Percentiles rank a stretch among this genome's conserved stretches.
phyloP scores from a whole-genome alignment of 2,113 vertebrate species.

The Riparia riparia region DNA sequence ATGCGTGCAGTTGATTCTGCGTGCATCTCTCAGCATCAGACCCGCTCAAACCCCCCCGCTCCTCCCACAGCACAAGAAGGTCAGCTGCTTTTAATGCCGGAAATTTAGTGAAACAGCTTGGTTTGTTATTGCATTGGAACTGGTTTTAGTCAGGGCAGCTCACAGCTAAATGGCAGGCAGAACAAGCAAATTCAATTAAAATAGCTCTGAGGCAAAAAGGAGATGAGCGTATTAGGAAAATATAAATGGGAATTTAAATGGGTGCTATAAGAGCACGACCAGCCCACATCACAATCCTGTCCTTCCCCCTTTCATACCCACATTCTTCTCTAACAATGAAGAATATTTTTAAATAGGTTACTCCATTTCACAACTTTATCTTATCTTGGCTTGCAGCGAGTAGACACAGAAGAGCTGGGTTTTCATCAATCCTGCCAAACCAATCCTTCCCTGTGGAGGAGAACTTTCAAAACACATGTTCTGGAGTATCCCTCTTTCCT shows the following conservation, averaged over 20 bases:
- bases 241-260: slow-evolving; percentile 25
- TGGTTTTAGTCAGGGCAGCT: slow-evolving; percentile 36
- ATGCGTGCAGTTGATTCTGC: fast-evolving
- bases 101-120: slow-evolving; percentile 32
- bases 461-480: neutral
- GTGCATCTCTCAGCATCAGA: neutral
- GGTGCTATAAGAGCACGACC: neutral
- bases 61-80: neutral
- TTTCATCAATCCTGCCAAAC: neutral
- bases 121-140: slow-evolving; percentile 34
- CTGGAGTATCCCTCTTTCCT: neutral
- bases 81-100: slow-evolving; percentile 35
- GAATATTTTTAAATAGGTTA: neutral
- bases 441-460: neutral
- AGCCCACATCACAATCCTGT: neutral
- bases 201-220: slow-evolving; percentile 40
- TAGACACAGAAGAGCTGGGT: neutral
- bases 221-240: slow-evolving; percentile 12
- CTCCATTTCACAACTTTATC: neutral
- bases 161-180: neutral
- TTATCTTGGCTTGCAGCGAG: fast-evolving
- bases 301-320: neutral
- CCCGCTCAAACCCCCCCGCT: fast-evolving
- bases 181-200: slow-evolving; percentile 51
- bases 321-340: neutral